phyloP scores from a whole-genome alignment of 1,140 invertebrate species.

The Phocides pigmalion region DNA sequence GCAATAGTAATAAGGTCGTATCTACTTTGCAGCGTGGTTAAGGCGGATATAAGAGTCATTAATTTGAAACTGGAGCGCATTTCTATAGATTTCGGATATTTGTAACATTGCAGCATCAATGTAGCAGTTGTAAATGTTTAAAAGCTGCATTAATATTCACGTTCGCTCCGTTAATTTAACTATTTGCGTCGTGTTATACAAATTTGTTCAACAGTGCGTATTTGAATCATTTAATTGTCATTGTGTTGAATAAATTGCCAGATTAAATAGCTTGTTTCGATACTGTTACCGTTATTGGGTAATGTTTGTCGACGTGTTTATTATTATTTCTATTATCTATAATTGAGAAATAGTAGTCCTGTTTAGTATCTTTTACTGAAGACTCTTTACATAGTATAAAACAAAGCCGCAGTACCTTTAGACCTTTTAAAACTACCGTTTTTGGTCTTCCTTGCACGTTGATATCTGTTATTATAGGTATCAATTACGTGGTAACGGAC shows the following conservation, averaged over 20 bases:
- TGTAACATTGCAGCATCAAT: background rate
- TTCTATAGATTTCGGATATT: constrained; percentile 14
- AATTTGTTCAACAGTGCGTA: constrained; percentile 3
- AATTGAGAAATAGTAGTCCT: no score
- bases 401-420: no score
- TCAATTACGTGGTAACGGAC: no score
- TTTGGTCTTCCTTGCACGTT: no score
- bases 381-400: no score
- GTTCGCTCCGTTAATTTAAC: constrained; percentile 3
- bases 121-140: constrained; percentile 8
- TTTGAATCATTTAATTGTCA: constrained; percentile 2
- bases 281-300: background rate
- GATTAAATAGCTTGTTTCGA: background rate
- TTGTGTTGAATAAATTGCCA: constrained; percentile 1
- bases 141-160: constrained; percentile 2
- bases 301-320: background rate
- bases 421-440: no score
- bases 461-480: no score
- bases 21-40: background rate
- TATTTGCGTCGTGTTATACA: background rate
- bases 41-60: background rate
- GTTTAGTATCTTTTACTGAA: no score
- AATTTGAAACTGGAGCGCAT: background rate
- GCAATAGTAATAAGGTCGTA: background rate
- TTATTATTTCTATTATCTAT: no score